A percentile compares a stretch with the other conserved stretches of the same genome.
These are phyloP conservation scores for Mnemiopsis leidyi DNA, from an alignment of 37 sponge, comb jelly and placozoan genomes.

Conservation along the genomic window DNA sequence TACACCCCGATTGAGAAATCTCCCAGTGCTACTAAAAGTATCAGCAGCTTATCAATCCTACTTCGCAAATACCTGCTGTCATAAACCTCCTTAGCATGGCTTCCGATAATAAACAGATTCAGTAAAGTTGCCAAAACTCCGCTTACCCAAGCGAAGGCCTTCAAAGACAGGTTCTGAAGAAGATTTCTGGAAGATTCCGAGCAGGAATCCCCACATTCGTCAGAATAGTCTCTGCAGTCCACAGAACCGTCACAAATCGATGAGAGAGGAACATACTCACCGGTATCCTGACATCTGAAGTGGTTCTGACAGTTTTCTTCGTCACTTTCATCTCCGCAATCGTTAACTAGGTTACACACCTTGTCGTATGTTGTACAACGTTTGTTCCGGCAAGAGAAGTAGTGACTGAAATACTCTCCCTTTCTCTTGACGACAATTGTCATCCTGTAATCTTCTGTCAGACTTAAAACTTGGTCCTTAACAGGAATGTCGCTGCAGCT, in stretches of 20 bases:
- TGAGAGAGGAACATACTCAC: neutral
- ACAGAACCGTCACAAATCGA: neutral
- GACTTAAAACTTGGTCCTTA: neutral
- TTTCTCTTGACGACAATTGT: neutral
- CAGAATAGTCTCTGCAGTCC: slow-evolving; percentile 1
- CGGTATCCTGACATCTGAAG: neutral
- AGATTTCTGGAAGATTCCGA: neutral
- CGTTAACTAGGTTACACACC: slow-evolving; percentile 22
- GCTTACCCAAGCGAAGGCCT: neutral
- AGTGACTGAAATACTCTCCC: neutral
- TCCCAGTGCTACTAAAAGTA: neutral
- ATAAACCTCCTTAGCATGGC: neutral
- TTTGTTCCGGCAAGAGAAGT: neutral
- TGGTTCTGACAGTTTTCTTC: neutral
- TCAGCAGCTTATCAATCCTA: neutral
- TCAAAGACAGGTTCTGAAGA: neutral
- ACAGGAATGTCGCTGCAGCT: neutral
- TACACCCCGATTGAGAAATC: neutral
- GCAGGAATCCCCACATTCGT: neutral
- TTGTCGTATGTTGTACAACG: neutral
- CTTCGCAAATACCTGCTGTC: neutral
- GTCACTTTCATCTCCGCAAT: slow-evolving; percentile 33
- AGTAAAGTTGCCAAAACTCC: neutral
- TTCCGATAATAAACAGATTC: neutral
- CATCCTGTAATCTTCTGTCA: neutral